Evolutionary conservation across 2,113 vertebrate genomes (phyloP).

Genomic region (Perccottus glenii): DNA sequence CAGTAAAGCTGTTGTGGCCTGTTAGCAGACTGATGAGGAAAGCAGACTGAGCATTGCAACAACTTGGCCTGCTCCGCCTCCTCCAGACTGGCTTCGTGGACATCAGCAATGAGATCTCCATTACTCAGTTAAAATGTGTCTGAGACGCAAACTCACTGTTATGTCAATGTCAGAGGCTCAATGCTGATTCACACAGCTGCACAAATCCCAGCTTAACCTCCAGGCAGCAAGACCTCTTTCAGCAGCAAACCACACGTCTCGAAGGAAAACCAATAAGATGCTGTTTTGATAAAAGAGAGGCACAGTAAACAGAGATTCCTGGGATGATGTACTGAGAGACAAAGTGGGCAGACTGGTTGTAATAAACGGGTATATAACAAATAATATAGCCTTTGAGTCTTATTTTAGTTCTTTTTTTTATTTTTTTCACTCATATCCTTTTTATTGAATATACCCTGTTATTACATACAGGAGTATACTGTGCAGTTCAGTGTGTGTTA

Average conservation of each 20-base stretch:
- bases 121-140: constrained; percentile 77
- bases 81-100: constrained; percentile 56
- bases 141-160: constrained; percentile 69
- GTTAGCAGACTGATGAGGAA: constrained; percentile 68
- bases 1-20: constrained; percentile 20
- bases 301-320: constrained; percentile 11
- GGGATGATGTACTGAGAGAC: neutral
- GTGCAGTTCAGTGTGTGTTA: too few species aligned
- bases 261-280: constrained; percentile 46
- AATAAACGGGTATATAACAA: neutral
- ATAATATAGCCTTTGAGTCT: constrained; percentile 3
- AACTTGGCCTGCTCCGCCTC: constrained; percentile 52
- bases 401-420: neutral
- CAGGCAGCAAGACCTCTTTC: constrained; percentile 46
- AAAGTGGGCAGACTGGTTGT: constrained; percentile 10
- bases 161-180: constrained; percentile 77
- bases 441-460: constrained; percentile 3
- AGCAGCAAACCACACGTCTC: constrained; percentile 42
- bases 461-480: too few species aligned
- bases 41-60: constrained; percentile 50
- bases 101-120: constrained; percentile 78
- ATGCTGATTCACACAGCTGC: constrained; percentile 76
- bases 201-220: constrained; percentile 77
- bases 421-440: neutral
- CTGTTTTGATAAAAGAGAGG: constrained; percentile 35